Evolutionary conservation across 1,140 invertebrate species (phyloP).

Genomic region (Euura lappo): DNA sequence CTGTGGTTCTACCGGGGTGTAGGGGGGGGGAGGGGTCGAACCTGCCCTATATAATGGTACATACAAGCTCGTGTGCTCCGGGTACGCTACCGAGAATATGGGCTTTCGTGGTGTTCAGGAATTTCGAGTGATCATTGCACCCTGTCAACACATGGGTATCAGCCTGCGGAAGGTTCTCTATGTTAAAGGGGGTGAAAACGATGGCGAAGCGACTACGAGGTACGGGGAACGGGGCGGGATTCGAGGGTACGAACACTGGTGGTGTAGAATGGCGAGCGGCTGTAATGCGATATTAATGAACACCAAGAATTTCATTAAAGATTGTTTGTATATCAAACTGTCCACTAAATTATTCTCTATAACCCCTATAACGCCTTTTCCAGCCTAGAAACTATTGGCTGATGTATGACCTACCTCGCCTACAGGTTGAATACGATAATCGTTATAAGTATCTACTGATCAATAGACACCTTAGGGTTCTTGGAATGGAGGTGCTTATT

Average conservation of each 20-base stretch:
- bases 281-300: constrained; percentile 73
- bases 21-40: no score
- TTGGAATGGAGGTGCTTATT: background rate
- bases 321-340: constrained; percentile 71
- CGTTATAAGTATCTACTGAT: background rate
- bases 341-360: constrained; percentile 69
- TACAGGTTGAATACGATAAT: constrained; percentile 18
- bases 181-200: constrained; percentile 22
- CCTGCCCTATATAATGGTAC: no score
- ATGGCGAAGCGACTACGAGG: constrained; percentile 17
- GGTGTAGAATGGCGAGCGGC: constrained; percentile 39
- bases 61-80: no score
- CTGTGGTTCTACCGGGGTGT: no score
- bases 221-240: constrained; percentile 23
- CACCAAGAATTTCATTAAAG: constrained; percentile 74
- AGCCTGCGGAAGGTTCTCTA: constrained; percentile 24
- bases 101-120: constrained; percentile 32
- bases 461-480: background rate
- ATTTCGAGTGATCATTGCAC: constrained; percentile 36
- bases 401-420: constrained; percentile 18
- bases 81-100: constrained; percentile 1
- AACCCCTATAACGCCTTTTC: constrained; percentile 55
- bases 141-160: constrained; percentile 32
- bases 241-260: constrained; percentile 40
- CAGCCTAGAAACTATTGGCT: constrained; percentile 55